Percentiles rank a stretch among this genome's conserved stretches.
Evolutionary conservation across 2,797 vertebrate species (phyloP).

Genomic region (Nyctalus aviator): DNA sequence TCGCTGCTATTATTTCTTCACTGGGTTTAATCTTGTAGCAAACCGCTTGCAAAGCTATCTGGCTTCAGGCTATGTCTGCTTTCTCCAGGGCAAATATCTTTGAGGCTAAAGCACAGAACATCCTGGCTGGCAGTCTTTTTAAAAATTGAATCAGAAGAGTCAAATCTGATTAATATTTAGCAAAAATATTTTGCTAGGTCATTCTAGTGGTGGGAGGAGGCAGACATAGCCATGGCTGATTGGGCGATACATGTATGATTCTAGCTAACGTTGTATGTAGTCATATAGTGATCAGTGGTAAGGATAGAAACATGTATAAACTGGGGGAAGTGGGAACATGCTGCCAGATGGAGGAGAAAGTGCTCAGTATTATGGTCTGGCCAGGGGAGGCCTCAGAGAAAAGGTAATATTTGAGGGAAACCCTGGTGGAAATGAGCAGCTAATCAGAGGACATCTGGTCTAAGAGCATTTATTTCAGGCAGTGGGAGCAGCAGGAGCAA

Average conservation of each 20-base stretch:
- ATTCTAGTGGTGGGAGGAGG: not conserved
- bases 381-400: not conserved
- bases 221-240: not conserved
- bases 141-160: slow-evolving; percentile 8
- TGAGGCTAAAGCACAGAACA: not conserved
- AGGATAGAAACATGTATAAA: not conserved
- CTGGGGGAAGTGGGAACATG: not conserved
- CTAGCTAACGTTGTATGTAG: not conserved
- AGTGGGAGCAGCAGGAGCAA: not conserved
- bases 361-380: not conserved
- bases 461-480: not conserved
- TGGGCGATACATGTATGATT: not conserved
- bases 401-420: not conserved
- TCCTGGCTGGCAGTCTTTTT: not conserved
- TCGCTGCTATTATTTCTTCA: not conserved
- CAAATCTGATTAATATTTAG: not conserved
- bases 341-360: not conserved
- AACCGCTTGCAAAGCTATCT: slow-evolving; percentile 33
- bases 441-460: not conserved
- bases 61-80: slow-evolving; percentile 33
- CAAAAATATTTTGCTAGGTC: not conserved
- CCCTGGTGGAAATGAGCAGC: not conserved
- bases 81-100: slow-evolving; percentile 54
- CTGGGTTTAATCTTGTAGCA: slow-evolving; percentile 31
- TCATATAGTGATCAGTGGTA: not conserved